These are phyloP conservation scores for Zaprionus davidi DNA, from an alignment of 1,140 invertebrate species.

Conservation along the genomic window DNA sequence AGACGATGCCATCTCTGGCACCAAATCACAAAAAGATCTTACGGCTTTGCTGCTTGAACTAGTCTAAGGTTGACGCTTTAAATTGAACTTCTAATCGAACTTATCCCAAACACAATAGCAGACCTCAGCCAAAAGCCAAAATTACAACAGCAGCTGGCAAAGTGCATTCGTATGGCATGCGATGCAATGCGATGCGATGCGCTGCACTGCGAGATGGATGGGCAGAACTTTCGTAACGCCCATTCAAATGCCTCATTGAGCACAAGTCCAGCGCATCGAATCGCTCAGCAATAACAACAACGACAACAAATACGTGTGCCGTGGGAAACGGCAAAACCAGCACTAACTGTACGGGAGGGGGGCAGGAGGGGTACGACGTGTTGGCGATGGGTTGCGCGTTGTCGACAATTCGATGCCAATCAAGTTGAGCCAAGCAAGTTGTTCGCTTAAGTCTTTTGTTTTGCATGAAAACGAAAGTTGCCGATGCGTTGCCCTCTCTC, in stretches of 20 bases:
- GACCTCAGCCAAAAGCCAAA: not conserved
- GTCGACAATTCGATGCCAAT: conserved; percentile 6
- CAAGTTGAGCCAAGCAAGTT: conserved; percentile 53
- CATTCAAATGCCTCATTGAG: conserved; percentile 10
- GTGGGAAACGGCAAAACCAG: conserved; percentile 23
- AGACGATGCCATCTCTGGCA: not conserved
- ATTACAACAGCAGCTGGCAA: not conserved
- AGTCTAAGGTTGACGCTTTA: not conserved
- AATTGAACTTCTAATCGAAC: not conserved
- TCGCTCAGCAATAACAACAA: not conserved
- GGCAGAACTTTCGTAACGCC: conserved; percentile 25
- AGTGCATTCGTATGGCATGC: not conserved
- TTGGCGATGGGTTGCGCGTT: not conserved
- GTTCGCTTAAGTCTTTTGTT: conserved; percentile 68
- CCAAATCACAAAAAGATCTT: not conserved
- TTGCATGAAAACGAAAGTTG: conserved; percentile 30
- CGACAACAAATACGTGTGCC: conserved; percentile 5
- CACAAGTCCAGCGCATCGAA: conserved; percentile 3
- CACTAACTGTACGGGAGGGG: not conserved
- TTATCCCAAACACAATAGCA: not conserved
- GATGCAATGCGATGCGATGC: not conserved
- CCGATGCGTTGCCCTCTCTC: not conserved
- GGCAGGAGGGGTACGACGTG: not conserved
- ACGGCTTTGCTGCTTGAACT: not conserved
- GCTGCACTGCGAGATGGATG: not conserved